Percentiles rank a stretch among this genome's conserved stretches.
Conservation (phyloP, 2,888 invertebrate genomes). For the Philereme vetulata region DNA sequence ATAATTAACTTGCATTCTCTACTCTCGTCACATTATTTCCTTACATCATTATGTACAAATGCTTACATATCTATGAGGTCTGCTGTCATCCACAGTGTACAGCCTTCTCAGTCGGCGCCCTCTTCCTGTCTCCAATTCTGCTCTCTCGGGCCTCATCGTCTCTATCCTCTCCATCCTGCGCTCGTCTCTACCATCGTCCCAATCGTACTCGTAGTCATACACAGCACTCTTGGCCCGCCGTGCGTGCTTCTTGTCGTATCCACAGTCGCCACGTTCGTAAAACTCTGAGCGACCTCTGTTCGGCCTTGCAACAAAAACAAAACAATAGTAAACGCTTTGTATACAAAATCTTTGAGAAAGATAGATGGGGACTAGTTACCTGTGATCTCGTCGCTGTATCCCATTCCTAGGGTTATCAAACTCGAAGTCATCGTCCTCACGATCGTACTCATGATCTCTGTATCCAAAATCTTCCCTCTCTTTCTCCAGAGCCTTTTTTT, state of each 20-base stretch:
- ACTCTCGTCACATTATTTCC: neutral
- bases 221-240: conserved; percentile 69
- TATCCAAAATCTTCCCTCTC: conserved; percentile 57
- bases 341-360: neutral
- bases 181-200: conserved; percentile 47
- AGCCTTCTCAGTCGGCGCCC: conserved; percentile 58
- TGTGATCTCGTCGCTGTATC: conserved; percentile 50
- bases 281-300: conserved; percentile 68
- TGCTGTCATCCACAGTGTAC: conserved; percentile 64
- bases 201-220: conserved; percentile 59
- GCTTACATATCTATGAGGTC: conserved; percentile 37
- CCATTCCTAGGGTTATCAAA: conserved; percentile 61
- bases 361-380: conserved; percentile 40
- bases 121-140: conserved; percentile 43
- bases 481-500: conserved; percentile 68
- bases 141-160: conserved; percentile 22
- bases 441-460: conserved; percentile 69
- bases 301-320: conserved; percentile 38
- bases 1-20: neutral
- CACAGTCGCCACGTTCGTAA: conserved; percentile 60
- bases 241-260: conserved; percentile 44
- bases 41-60: neutral
- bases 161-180: conserved; percentile 27
- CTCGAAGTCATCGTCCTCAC: conserved; percentile 74
- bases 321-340: neutral